Evolutionary conservation across 1,140 invertebrate genomes (phyloP).

Genomic region (Drosophila sproati): DNA sequence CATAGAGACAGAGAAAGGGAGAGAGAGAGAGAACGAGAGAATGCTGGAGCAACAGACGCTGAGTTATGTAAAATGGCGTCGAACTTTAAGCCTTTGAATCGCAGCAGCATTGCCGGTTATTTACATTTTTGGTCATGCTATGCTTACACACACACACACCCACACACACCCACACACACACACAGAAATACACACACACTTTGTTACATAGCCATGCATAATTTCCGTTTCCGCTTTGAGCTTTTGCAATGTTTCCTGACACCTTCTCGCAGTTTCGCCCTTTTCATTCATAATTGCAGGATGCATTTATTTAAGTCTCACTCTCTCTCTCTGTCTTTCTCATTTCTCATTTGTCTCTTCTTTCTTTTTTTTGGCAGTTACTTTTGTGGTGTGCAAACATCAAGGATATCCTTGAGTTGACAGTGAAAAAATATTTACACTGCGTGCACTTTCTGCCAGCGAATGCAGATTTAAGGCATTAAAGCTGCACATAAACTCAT

Average conservation of each 20-base stretch:
- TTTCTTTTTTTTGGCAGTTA: background rate
- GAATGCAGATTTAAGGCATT: slow-evolving; percentile 4
- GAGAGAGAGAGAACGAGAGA: background rate
- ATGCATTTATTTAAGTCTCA: slow-evolving; percentile 69
- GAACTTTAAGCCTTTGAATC: slow-evolving; percentile 46
- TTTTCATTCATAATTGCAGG: slow-evolving; percentile 77
- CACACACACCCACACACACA: slow-evolving; percentile 1
- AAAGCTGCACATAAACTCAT: slow-evolving; percentile 32
- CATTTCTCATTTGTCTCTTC: background rate
- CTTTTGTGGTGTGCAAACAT: slow-evolving; percentile 60
- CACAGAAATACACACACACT: background rate
- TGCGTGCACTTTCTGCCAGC: slow-evolving; percentile 31
- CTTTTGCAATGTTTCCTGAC: slow-evolving; percentile 49
- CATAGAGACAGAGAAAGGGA: slow-evolving; percentile 4
- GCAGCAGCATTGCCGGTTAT: slow-evolving; percentile 36
- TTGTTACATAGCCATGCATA: slow-evolving; percentile 39
- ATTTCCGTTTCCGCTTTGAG: slow-evolving; percentile 53
- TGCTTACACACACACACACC: slow-evolving; percentile 4
- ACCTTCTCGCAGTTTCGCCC: slow-evolving; percentile 40
- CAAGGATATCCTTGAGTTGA: slow-evolving; percentile 80
- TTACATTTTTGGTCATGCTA: slow-evolving; percentile 46
- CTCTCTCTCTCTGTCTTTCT: background rate
- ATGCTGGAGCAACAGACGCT: background rate
- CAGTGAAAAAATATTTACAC: slow-evolving; percentile 75
- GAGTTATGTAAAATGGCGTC: slow-evolving; percentile 53